Evolutionary conservation across 2,797 vertebrate genomes (phyloP).

Genomic region (Threskiornis aethiopicus): DNA sequence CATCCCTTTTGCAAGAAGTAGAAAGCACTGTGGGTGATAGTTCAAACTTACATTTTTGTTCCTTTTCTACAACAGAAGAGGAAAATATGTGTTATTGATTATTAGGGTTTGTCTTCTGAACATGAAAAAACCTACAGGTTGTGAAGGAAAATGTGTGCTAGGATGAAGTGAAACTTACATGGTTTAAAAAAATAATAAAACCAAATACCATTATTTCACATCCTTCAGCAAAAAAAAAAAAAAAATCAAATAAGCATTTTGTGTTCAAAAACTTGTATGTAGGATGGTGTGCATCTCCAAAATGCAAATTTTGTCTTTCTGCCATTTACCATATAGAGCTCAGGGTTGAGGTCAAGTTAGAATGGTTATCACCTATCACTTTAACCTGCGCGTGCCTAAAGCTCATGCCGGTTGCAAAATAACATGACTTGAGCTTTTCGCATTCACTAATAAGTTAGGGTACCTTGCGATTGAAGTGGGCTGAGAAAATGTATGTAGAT

Average conservation of each 20-base stretch:
- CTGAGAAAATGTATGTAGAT: neutral
- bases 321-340: neutral
- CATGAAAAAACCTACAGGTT: neutral
- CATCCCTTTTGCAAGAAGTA: neutral
- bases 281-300: neutral
- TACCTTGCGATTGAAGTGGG: neutral
- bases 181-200: neutral
- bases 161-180: neutral
- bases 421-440: neutral
- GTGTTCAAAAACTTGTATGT: neutral
- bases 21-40: neutral
- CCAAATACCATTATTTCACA: neutral
- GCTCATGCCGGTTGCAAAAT: neutral
- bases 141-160: neutral
- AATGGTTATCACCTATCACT: neutral
- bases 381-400: neutral
- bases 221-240: neutral
- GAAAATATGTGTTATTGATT: neutral
- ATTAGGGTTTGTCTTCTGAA: neutral
- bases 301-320: neutral
- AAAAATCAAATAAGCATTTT: neutral
- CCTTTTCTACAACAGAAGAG: neutral
- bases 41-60: neutral
- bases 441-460: neutral
- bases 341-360: neutral